phyloP scores from a whole-genome alignment of 1,140 invertebrate genomes.

The Leptestheria dahalacensis region DNA sequence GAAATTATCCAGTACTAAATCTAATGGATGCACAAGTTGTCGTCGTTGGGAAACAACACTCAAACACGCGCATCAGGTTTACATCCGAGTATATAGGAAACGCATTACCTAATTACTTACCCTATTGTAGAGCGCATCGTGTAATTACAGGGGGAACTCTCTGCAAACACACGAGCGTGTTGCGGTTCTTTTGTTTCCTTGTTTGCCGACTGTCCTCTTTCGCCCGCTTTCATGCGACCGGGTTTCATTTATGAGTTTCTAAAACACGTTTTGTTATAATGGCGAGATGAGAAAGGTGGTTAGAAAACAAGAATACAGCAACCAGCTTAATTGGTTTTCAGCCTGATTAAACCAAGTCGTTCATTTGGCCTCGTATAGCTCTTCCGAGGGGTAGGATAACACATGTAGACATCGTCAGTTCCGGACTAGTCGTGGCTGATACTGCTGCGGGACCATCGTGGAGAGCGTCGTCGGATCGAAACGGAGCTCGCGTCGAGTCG shows the following conservation, averaged over 20 bases:
- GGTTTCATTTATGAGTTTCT: not conserved
- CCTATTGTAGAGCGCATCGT: not conserved
- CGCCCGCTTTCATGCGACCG: not conserved
- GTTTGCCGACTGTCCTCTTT: not conserved
- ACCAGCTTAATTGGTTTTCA: not conserved
- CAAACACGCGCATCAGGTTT: not conserved
- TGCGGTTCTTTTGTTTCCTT: not conserved
- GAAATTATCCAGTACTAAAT: too few species aligned
- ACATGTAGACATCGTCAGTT: conserved; percentile 37
- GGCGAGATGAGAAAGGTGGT: not conserved
- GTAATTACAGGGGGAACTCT: not conserved
- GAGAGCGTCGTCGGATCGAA: conserved; percentile 20
- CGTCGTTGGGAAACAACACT: too few species aligned
- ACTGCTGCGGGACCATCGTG: conserved; percentile 25
- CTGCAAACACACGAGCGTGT: not conserved
- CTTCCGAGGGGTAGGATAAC: conserved; percentile 34
- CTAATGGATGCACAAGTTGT: too few species aligned
- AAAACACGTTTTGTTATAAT: too few species aligned
- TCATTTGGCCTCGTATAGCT: conserved; percentile 25
- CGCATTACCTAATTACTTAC: not conserved
- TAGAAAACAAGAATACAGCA: too few species aligned
- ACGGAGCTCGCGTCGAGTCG: conserved; percentile 32
- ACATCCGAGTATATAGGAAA: not conserved
- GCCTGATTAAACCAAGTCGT: not conserved
- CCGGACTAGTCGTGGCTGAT: conserved; percentile 35